These are phyloP conservation scores for Noctilio leporinus DNA, from an alignment of 2,113 vertebrate genomes.

Conservation along the genomic window DNA sequence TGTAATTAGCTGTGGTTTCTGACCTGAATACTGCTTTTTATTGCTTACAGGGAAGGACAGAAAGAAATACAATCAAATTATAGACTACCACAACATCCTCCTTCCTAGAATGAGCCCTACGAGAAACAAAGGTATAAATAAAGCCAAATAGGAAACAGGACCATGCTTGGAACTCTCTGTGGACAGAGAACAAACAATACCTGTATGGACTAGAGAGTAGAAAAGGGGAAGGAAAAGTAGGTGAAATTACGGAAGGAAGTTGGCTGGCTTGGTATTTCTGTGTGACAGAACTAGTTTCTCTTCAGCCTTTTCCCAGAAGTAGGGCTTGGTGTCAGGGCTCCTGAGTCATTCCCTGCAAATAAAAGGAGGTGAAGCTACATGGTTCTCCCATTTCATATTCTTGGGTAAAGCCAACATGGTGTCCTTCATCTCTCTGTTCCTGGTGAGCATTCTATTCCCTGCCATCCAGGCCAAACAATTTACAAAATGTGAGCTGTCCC, in stretches of 20 bases:
- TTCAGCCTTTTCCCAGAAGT: slow-evolving; percentile 19
- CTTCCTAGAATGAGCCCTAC: slow-evolving; percentile 51
- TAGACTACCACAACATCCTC: not conserved
- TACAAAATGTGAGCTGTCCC: slow-evolving; percentile 49
- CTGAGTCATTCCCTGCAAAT: slow-evolving; percentile 1
- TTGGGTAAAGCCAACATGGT: slow-evolving; percentile 9
- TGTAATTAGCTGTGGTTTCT: slow-evolving; percentile 4
- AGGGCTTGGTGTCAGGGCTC: not conserved
- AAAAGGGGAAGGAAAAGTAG: not conserved
- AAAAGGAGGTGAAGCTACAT: slow-evolving; percentile 40
- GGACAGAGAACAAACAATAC: slow-evolving; percentile 23
- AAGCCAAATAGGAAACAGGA: slow-evolving; percentile 15
- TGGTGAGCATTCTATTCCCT: slow-evolving; percentile 36
- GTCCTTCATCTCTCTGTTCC: slow-evolving; percentile 25
- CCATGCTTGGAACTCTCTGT: not conserved
- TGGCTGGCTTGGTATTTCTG: slow-evolving; percentile 25
- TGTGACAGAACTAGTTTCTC: not conserved
- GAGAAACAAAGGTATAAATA: slow-evolving; percentile 23
- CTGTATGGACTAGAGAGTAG: not conserved
- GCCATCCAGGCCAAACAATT: slow-evolving; percentile 20
- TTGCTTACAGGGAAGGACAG: not conserved
- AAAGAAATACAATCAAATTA: not conserved
- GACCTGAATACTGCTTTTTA: not conserved
- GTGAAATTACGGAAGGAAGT: not conserved
- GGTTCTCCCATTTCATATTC: not conserved